These are phyloP conservation scores for Pomatorhinus ruficollis DNA, from an alignment of 2,113 vertebrate genomes.

Conservation along the genomic window DNA sequence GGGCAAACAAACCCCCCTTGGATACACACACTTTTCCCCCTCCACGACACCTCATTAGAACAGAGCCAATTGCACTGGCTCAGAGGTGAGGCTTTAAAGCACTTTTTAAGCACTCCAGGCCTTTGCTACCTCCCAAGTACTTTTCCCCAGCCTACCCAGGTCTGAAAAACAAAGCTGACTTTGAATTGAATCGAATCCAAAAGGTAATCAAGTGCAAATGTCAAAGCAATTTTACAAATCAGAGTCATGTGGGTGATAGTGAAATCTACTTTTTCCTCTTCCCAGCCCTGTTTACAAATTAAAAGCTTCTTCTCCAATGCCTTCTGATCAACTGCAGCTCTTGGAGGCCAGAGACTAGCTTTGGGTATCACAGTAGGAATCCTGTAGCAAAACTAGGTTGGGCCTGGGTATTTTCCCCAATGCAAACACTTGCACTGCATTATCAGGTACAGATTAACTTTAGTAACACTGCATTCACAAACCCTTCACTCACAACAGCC, in stretches of 20 bases:
- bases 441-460: neutral
- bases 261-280: too few relatives aligned
- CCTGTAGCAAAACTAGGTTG: neutral
- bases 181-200: conserved; percentile 24
- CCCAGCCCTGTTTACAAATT: conserved; percentile 3
- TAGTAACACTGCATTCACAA: neutral
- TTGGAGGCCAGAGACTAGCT: neutral
- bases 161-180: conserved; percentile 13
- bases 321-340: neutral
- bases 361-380: neutral
- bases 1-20: neutral
- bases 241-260: neutral
- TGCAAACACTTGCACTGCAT: neutral
- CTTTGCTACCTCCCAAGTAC: neutral
- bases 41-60: neutral
- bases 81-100: neutral
- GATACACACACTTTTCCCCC: neutral
- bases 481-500: fast-evolving
- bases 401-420: neutral
- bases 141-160: neutral
- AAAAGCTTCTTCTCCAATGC: neutral
- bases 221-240: conserved; percentile 24
- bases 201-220: conserved; percentile 41
- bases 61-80: neutral
- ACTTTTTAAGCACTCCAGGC: too few relatives aligned